Evolutionary conservation across 2,113 vertebrate species (phyloP).

Genomic region (Callipepla squamata): DNA sequence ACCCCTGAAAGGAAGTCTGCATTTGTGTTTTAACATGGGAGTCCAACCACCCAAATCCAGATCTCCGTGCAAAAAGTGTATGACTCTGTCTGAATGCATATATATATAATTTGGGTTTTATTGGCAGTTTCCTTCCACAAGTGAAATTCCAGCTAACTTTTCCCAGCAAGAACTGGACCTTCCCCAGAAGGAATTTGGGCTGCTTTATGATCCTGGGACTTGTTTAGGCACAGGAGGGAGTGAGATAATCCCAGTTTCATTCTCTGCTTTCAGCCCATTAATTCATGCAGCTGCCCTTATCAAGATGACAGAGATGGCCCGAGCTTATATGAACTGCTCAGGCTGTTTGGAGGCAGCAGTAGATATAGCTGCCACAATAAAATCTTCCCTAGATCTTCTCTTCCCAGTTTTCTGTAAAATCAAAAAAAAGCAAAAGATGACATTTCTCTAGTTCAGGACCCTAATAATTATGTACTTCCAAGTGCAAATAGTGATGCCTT

Average conservation of each 20-base stretch:
- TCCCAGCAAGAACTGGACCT: not conserved
- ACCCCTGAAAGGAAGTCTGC: not conserved
- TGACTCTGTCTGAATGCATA: not conserved
- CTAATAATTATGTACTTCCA: not conserved
- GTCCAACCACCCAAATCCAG: not conserved
- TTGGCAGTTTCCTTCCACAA: not conserved
- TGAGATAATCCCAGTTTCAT: not conserved
- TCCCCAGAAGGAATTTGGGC: not conserved
- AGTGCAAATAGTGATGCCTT: not conserved
- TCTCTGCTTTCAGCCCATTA: not conserved
- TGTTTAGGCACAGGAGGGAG: not conserved
- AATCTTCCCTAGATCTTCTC: not conserved
- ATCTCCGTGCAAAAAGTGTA: not conserved
- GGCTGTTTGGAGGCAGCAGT: not conserved
- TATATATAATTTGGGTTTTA: not conserved
- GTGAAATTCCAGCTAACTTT: not conserved
- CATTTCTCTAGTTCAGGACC: not conserved
- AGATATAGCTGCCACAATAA: not conserved
- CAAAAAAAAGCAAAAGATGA: not conserved
- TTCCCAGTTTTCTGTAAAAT: not conserved
- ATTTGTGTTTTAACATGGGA: not conserved
- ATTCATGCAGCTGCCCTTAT: not conserved
- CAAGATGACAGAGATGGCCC: fast-evolving
- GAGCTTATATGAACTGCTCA: not conserved
- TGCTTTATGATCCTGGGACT: not conserved